Base-by-base conservation (phyloP, 2,888 invertebrate species). In the Podotricha telesiphe region DNA sequence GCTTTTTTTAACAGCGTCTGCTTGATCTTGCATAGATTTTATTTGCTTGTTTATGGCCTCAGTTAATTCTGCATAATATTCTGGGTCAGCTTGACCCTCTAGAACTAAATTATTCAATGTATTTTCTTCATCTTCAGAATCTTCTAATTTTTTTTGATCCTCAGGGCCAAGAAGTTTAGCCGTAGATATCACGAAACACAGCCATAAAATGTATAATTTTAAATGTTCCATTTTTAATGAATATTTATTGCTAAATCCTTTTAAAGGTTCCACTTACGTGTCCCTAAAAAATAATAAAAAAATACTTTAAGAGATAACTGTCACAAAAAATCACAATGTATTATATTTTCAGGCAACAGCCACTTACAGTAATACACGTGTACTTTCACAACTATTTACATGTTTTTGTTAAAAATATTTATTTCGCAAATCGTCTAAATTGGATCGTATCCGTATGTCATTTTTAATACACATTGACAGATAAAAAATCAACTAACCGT, bases 91-190 rank as follows among this genome's bases (percentile, higher is more conserved):
- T 15, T 58, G 34, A 17, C 67, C 34, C 53, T 71, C 69, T 20
- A 68, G 82, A 67, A 87, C 86, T 58, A 81, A 78, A 58, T 75
- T 72, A 64, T 74, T 74, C 37, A 79, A 75, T 42, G 75, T 68
- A 48, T 80, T 83, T 0, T 86, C 84, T 11, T 87, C 82, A 59
- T 86, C 85, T 1, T 87, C 83, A 0, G 85, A 50, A 34, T 77
- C 79, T 73, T 86, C 82, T 2, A 68, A 75, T 45, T 84, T 80
- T 69, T 86, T 86, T 47, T 72, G 78, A 22, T 77, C 73, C 7
- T 88, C 86, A 5, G 91, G 92, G 0, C 91, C 91, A 22, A 89
- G 78, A 40, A 91, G 76, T 75, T 91, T 89, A n/a, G 83, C 82
- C 63, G 82, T 73, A 48, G 84, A 79, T 65, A 89, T 55, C 58